Percentiles rank a stretch among this genome's conserved stretches.
Conservation (phyloP, 2,888 invertebrate species). For the Syritta pipiens region DNA sequence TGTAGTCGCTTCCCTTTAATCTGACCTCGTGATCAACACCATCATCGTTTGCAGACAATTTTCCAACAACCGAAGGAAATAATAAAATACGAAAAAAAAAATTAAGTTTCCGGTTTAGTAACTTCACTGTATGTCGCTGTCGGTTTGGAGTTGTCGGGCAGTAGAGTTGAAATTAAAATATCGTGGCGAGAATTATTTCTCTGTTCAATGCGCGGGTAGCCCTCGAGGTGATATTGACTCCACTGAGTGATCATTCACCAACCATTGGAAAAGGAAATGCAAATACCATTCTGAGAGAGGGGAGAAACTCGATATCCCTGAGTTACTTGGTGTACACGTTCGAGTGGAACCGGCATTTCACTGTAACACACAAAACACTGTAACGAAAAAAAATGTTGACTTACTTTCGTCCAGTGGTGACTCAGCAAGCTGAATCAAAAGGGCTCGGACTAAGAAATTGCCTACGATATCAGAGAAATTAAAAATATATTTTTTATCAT, state of each 20-base stretch:
- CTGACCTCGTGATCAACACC: conserved; percentile 22
- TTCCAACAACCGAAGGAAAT: conserved; percentile 1
- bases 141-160: neutral
- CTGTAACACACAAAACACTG: neutral
- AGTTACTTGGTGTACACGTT: conserved; percentile 28
- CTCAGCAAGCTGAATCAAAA: neutral
- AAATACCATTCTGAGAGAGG: neutral
- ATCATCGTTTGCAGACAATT: conserved; percentile 17
- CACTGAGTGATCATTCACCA: conserved; percentile 36
- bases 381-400: neutral
- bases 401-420: conserved; percentile 15
- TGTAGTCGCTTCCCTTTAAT: conserved; percentile 32
- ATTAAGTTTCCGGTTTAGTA: conserved; percentile 36
- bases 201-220: conserved; percentile 11
- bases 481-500: too few relatives aligned
- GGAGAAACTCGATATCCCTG: conserved; percentile 36
- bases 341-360: conserved; percentile 33
- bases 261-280: conserved; percentile 18
- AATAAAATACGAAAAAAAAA: conserved; percentile 6
- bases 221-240: conserved; percentile 17
- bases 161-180: neutral
- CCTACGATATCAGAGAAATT: too few relatives aligned
- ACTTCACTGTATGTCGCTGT: conserved; percentile 8
- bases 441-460: too few relatives aligned
- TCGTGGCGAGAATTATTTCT: too few relatives aligned